Evolutionary conservation across 2,113 vertebrate genomes (phyloP), one percentile per base, ranked within the genome.

Genomic region (Alethe diademata): DNA sequence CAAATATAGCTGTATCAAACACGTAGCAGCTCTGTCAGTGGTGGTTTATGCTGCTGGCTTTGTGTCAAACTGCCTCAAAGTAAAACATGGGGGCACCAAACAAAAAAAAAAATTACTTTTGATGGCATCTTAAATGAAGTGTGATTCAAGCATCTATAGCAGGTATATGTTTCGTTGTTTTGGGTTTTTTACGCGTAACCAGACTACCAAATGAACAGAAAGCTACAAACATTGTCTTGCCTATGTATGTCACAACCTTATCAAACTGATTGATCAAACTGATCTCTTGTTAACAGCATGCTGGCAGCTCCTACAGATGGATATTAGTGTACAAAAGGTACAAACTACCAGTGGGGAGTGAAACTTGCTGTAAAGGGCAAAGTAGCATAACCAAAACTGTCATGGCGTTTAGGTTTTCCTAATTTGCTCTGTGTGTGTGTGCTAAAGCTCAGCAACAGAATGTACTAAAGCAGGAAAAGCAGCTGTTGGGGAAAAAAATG

Each of bases 1-100:
- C 66, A 64, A n/a, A 16, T 8, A 6, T 1, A 23, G 18, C 31
- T 48, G 14, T 31, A 84, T 54, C 57, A 50, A 86, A 62, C 14
- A 22, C 0, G 0, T 14, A 35, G 16, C 8, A 38, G 17, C 22
- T 85, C 2, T 36, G 36, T 42, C 48, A 29, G 64, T 31, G 48
- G 51, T n/a, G 26, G 25, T 20, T 78, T 94, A 60, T 71, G 19
- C 35, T 53, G 74, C 25, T 75, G 61, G 23, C 6, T 6, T 50
- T 42, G 25, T 45, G 42, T 53, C 25, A 72, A 64, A 10, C 14
- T 57, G 19, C 45, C 23, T 33, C 57, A 61, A 43, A 57, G 14
- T 45, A 62, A 76, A 79, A 86, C 8, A 0, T 2, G 5, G 35
- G 24, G 18, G 2, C 26, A 79, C 20, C 42, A 90, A 65, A 57